These are phyloP conservation scores for Coilia nasus DNA, from an alignment of 2,797 vertebrate genomes.

Conservation along the genomic window DNA sequence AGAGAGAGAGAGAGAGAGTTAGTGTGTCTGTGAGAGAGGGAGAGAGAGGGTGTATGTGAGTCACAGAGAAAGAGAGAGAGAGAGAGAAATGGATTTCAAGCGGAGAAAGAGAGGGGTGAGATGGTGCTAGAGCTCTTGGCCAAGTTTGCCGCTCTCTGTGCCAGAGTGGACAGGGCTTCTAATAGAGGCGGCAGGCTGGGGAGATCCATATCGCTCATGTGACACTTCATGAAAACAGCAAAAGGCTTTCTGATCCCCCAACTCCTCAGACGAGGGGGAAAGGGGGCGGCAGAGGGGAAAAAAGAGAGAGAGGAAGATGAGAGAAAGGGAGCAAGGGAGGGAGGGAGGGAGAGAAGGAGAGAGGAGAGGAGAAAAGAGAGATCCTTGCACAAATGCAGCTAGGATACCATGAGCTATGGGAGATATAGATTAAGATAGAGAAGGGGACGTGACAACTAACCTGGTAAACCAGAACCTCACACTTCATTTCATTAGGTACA, in stretches of 20 bases:
- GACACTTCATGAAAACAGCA: slow-evolving; percentile 20
- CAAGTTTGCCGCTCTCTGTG: slow-evolving; percentile 27
- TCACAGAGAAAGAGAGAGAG: no score
- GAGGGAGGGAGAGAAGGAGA: background rate
- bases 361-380: background rate
- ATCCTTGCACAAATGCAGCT: no score
- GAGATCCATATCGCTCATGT: slow-evolving; percentile 30
- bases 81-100: background rate
- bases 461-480: no score
- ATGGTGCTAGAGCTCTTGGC: slow-evolving; percentile 5
- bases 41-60: no score
- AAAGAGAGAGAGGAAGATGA: background rate
- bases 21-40: no score
- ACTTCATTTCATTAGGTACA: no score
- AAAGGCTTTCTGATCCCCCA: slow-evolving; percentile 23
- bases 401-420: background rate
- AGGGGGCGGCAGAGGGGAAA: background rate
- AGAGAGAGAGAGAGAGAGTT: no score
- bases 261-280: background rate
- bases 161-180: slow-evolving; percentile 33
- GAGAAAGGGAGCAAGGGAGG: background rate
- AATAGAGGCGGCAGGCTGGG: slow-evolving; percentile 35
- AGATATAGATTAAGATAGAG: background rate
- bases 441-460: no score
- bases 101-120: no score